Conservation (phyloP, 2,888 invertebrate species). For the Plemyria rubiginata region DNA sequence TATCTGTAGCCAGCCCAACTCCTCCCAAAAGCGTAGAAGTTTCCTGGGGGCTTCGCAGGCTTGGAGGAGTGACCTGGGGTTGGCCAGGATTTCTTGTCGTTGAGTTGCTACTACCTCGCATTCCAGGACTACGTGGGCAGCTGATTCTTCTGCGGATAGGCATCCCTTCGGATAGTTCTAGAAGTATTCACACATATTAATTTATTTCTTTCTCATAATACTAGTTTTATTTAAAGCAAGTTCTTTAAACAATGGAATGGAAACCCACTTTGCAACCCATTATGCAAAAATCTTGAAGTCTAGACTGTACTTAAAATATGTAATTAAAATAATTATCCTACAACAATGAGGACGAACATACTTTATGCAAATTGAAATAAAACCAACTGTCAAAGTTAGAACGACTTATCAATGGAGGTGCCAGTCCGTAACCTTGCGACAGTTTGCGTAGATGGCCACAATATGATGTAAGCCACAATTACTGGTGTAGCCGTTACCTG, state of each 20-base stretch:
- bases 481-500: constrained; percentile 27
- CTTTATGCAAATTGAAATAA: not conserved
- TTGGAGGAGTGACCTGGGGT: too few species aligned
- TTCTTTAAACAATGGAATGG: not conserved
- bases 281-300: not conserved
- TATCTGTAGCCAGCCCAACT: too few species aligned
- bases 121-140: too few species aligned
- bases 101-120: too few species aligned
- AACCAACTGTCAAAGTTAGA: not conserved
- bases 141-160: too few species aligned
- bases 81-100: too few species aligned
- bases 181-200: too few species aligned
- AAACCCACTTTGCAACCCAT: not conserved
- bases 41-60: too few species aligned
- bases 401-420: constrained; percentile 23
- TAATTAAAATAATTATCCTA: not conserved
- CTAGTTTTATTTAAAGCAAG: too few species aligned
- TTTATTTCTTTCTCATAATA: too few species aligned
- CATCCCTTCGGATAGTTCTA: too few species aligned
- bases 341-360: not conserved
- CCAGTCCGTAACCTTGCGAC: constrained; percentile 24
- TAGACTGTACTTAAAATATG: not conserved
- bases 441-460: constrained; percentile 31
- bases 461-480: constrained; percentile 38
- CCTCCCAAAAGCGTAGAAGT: too few species aligned